Evolutionary conservation across 1,140 invertebrate species (phyloP).

Genomic region (Plodia interpunctella): DNA sequence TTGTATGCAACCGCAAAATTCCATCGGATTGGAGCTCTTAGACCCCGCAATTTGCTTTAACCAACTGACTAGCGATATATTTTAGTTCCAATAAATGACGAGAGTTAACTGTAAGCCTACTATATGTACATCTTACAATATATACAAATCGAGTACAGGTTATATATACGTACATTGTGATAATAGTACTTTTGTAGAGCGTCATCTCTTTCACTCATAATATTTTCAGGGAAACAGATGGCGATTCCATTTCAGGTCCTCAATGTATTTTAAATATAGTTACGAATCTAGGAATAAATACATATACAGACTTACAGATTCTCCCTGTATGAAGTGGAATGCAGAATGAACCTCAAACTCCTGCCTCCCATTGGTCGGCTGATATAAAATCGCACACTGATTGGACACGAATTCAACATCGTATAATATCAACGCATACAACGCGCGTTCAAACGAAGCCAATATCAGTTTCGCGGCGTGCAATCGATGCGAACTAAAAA

Average conservation of each 20-base stretch:
- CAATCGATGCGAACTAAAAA: neutral
- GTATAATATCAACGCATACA: neutral
- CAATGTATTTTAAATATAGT: neutral
- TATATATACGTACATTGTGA: too few species aligned
- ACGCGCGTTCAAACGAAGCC: too few species aligned
- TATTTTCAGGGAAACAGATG: too few species aligned
- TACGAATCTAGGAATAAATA: neutral
- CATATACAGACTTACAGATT: neutral
- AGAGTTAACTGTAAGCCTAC: neutral
- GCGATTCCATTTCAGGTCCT: neutral
- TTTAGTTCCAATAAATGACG: slow-evolving; percentile 12
- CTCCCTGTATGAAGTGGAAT: slow-evolving; percentile 5
- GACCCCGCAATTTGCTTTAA: slow-evolving; percentile 13
- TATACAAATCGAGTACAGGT: too few species aligned
- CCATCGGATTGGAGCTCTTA: neutral
- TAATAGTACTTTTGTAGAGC: too few species aligned
- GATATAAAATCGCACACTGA: neutral
- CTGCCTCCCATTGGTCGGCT: slow-evolving; percentile 13
- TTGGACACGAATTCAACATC: neutral
- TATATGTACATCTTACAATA: neutral
- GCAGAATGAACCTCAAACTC: slow-evolving; percentile 22
- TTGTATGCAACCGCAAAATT: neutral
- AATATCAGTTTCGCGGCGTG: too few species aligned
- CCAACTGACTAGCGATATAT: slow-evolving; percentile 23
- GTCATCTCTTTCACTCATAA: too few species aligned